phyloP scores from a whole-genome alignment of 2,888 invertebrate species.

The Aspidapion aeneum region DNA sequence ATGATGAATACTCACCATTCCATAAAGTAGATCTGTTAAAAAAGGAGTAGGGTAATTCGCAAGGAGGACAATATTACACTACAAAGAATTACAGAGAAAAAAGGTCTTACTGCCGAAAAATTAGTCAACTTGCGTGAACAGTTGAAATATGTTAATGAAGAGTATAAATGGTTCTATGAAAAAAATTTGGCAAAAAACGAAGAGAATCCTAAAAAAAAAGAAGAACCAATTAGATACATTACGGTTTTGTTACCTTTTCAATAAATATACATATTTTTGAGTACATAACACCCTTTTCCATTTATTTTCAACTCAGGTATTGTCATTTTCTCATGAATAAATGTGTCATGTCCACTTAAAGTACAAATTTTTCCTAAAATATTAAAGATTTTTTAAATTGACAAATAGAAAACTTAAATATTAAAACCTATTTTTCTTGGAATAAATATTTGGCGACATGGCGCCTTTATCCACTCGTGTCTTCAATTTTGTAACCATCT shows the following conservation, averaged over 20 bases:
- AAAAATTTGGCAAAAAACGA: neutral
- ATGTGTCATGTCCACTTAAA: neutral
- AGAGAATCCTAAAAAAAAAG: neutral
- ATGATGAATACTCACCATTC: conserved; percentile 9
- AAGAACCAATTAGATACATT: neutral
- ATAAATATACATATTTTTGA: neutral
- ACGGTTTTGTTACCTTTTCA: neutral
- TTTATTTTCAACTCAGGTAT: neutral
- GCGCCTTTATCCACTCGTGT: neutral
- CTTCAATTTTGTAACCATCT: too few species aligned
- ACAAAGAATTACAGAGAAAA: conserved; percentile 11
- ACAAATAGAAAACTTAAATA: too few species aligned
- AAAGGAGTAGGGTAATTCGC: conserved; percentile 4
- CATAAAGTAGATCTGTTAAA: conserved; percentile 13
- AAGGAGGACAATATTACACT: conserved; percentile 9
- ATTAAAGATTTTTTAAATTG: too few species aligned
- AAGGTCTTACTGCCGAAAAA: conserved; percentile 4
- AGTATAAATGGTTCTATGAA: neutral
- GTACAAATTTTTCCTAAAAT: too few species aligned
- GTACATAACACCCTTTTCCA: neutral
- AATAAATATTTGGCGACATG: neutral
- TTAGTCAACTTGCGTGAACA: neutral
- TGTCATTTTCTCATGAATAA: neutral
- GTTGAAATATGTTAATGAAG: neutral
- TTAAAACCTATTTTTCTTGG: neutral